These are phyloP conservation scores for Scaptodrosophila lebanonensis DNA, from an alignment of 1,140 invertebrate species.

Conservation along the genomic window DNA sequence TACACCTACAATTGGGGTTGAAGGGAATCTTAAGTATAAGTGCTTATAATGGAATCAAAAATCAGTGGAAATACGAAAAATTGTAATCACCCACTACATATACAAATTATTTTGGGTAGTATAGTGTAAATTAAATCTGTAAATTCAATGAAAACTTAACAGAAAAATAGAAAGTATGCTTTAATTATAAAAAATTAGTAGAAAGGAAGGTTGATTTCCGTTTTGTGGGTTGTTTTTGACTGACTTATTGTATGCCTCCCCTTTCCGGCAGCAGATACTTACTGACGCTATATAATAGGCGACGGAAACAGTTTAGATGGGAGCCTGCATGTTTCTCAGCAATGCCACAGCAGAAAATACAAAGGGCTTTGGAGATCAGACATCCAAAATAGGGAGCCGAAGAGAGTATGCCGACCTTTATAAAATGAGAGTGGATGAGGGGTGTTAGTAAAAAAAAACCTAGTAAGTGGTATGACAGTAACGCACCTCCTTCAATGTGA, in stretches of 20 bases:
- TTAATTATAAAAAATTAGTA: no score
- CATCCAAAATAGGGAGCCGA: constrained; percentile 55
- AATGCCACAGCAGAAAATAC: constrained; percentile 41
- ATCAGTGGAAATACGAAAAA: no score
- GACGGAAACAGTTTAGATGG: constrained; percentile 36
- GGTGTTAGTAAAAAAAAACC: not conserved
- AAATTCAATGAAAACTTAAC: no score
- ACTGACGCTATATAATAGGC: constrained; percentile 52
- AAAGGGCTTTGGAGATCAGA: constrained; percentile 46
- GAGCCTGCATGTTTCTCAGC: constrained; percentile 32
- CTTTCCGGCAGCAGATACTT: no score
- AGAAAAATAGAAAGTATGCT: not conserved
- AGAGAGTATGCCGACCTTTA: constrained; percentile 40
- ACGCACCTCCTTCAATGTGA: constrained; percentile 42
- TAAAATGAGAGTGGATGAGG: not conserved
- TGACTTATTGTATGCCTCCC: no score
- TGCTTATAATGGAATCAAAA: not conserved
- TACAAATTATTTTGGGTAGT: no score
- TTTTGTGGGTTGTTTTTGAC: no score
- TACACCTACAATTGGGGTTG: constrained; percentile 40
- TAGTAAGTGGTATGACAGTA: not conserved
- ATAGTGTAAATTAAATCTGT: no score
- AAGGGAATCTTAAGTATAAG: no score
- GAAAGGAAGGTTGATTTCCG: no score
- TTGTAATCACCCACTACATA: no score